Conservation (phyloP, 2,113 vertebrate species). For the Cephalopterus ornatus region DNA sequence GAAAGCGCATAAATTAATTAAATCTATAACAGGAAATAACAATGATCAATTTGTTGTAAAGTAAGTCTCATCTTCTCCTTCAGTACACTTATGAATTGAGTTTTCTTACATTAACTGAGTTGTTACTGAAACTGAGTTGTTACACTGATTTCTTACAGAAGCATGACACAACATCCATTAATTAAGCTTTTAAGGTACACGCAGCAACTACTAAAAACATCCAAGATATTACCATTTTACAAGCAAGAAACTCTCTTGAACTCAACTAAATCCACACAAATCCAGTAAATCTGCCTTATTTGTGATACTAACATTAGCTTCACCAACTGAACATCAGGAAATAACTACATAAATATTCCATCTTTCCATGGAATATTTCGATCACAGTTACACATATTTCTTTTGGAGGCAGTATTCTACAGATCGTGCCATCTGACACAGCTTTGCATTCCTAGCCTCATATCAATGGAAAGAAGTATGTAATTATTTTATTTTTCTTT, state of each 20-base stretch:
- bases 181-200: not conserved
- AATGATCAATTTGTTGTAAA: not conserved
- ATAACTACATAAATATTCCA: not conserved
- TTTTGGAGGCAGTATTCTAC: not conserved
- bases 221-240: not conserved
- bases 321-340: not conserved
- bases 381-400: not conserved
- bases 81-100: not conserved
- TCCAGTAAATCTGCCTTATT: not conserved
- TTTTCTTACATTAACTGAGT: not conserved
- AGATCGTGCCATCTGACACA: not conserved
- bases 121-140: not conserved
- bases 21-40: not conserved
- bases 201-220: not conserved
- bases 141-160: not conserved
- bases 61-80: not conserved
- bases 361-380: not conserved
- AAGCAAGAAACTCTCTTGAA: not conserved
- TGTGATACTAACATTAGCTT: not conserved
- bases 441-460: not conserved
- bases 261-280: not conserved
- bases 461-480: not conserved
- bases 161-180: not conserved
- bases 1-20: not conserved
- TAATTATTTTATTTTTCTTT: not conserved